A percentile compares a stretch with the other conserved stretches of the same genome.
Evolutionary conservation across 2,888 invertebrate genomes (phyloP).

Genomic region (Lucinisca nassula): DNA sequence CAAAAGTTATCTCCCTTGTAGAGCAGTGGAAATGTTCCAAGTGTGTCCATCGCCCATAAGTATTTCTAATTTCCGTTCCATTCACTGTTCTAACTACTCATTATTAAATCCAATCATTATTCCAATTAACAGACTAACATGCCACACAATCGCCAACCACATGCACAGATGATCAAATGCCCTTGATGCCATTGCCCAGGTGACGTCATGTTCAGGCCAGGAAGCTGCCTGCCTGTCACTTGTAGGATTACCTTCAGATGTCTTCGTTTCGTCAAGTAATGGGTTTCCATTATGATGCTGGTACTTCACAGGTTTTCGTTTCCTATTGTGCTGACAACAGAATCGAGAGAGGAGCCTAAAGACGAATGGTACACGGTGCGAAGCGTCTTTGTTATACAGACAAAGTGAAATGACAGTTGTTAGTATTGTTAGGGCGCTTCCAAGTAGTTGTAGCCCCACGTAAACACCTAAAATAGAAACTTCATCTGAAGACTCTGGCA

Average conservation of each 20-base stretch:
- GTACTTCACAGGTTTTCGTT: neutral
- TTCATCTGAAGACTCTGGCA: conserved; percentile 73
- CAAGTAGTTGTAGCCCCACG: conserved; percentile 66
- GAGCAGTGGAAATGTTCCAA: no score
- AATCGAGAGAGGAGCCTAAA: conserved; percentile 20
- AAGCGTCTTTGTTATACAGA: conserved; percentile 55
- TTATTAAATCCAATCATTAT: conserved; percentile 38
- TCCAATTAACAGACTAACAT: conserved; percentile 36
- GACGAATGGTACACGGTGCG: conserved; percentile 39
- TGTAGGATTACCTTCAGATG: neutral
- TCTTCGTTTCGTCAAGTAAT: neutral
- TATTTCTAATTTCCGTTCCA: no score
- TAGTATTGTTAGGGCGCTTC: conserved; percentile 67
- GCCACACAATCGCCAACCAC: conserved; percentile 48
- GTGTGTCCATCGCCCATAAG: no score
- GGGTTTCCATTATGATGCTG: neutral
- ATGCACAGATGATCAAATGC: conserved; percentile 68
- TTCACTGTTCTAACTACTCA: no score
- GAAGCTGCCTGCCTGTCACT: neutral
- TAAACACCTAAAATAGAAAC: conserved; percentile 69
- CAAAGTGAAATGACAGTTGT: conserved; percentile 66
- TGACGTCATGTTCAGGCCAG: conserved; percentile 8
- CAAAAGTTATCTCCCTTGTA: no score
- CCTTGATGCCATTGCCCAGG: conserved; percentile 65
- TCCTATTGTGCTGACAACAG: conserved; percentile 20